Base-by-base conservation (phyloP, 2,888 invertebrate genomes). In the Phoenoteleia sp. region DNA sequence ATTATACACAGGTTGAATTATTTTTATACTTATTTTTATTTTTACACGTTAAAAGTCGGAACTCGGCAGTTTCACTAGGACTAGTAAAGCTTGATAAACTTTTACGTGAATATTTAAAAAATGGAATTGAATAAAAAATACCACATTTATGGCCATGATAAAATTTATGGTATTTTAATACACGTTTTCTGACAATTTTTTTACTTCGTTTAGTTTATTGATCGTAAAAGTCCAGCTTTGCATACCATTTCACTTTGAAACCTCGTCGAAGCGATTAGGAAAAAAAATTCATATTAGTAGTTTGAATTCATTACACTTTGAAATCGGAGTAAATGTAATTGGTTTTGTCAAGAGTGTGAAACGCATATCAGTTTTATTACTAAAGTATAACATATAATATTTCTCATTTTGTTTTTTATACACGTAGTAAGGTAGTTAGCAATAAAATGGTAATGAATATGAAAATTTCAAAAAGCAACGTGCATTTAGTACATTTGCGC, bases 301-400 rank as follows among this genome's bases (percentile, higher is more conserved):
- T 13, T 19, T 4, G 6, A 52, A 25, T 21, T 52, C 1, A 25
- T 23, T 21, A 9, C 25, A 25, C n/a, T n/a, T 52, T 23, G 9
- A 52, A 52, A 52, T 52, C 23, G n/a, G n/a, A 25, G 25, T 52
- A 52, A 52, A 25, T 25, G 49, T 52, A 52, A 52, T 25, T 52
- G 23, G 49, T 9, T 52, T 21, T 25, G 11, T 3, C 3, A 1
- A 13, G 49, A 25, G n/a, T n/a, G 21, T 4, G 25, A 17, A 52
- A 25, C 49, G 23, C 25, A 21, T 25, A 11, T 45, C 19, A 1
- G 7, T 25, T 17, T 52, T 25, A 52, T 52, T 19, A n/a, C 3
- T 15, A 17, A 17, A 45, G n/a, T 45, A 3, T n/a, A 19, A 17
- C 2, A 45, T 45, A 17, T 45, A 2, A 19, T 45, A 17, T n/a